Evolutionary conservation across 2,797 vertebrate species (phyloP).

Genomic region (Setipinna tenuifilis): DNA sequence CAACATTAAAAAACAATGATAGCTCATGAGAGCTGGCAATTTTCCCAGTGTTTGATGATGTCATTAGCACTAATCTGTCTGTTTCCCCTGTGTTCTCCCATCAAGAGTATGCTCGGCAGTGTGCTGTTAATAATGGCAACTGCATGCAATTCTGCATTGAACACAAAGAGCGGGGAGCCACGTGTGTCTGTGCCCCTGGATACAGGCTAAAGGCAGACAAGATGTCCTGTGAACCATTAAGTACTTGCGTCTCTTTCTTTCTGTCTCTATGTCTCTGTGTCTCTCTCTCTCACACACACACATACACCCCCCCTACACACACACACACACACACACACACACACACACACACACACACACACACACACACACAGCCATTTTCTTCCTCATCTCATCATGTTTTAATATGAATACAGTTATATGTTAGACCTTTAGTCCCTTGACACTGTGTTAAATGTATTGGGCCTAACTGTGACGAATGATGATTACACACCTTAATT

Average conservation of each 20-base stretch:
- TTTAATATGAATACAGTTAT: no score
- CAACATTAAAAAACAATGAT: no score
- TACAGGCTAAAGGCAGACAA: slow-evolving; percentile 78
- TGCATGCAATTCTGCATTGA: slow-evolving; percentile 88
- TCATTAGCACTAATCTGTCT: background rate
- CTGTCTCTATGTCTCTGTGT: background rate
- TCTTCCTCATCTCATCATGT: no score
- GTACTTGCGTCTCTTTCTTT: slow-evolving; percentile 59
- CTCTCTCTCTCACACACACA: background rate
- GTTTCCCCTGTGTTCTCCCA: no score
- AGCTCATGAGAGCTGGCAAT: no score
- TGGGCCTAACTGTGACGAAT: no score
- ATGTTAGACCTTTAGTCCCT: no score
- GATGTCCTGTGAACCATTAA: slow-evolving; percentile 80
- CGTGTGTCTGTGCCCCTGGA: slow-evolving; percentile 82
- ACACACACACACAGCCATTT: background rate
- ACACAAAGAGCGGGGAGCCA: slow-evolving; percentile 47
- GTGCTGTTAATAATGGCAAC: slow-evolving; percentile 81
- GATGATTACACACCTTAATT: no score
- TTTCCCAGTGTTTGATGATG: background rate
- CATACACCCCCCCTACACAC: background rate
- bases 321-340: background rate
- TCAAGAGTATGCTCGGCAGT: slow-evolving; percentile 68
- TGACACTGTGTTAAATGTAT: no score
- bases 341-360: background rate